phyloP scores from a whole-genome alignment of 2,888 invertebrate species.

The Bellardia pandia region DNA sequence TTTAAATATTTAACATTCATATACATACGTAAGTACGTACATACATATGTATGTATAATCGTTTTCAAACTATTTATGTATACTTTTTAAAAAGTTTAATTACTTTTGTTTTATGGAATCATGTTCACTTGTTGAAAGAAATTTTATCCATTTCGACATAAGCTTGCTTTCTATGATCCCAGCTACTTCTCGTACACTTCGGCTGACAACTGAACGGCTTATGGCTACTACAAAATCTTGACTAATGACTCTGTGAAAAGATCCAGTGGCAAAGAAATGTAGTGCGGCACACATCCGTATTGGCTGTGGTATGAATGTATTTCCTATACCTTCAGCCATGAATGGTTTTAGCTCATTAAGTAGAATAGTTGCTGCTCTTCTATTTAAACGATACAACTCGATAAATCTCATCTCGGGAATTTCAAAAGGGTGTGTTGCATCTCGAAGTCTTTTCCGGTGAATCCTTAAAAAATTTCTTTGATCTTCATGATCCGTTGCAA shows the following conservation, averaged over 20 bases:
- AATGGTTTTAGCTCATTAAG: background rate
- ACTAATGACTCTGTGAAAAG: background rate
- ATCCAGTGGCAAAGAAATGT: no score
- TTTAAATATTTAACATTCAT: no score
- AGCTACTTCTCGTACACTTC: background rate
- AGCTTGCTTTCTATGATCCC: background rate
- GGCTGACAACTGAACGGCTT: background rate
- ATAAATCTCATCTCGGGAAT: no score
- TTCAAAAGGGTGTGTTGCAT: conserved; percentile 22
- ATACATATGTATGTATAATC: no score
- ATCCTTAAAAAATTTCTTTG: conserved; percentile 7
- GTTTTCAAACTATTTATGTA: no score
- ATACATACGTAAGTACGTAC: background rate
- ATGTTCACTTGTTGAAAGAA: background rate
- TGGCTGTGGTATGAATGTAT: no score
- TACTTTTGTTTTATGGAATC: conserved; percentile 1
- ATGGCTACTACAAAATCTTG: background rate
- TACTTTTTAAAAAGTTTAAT: background rate
- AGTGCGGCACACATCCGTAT: no score
- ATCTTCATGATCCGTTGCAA: background rate
- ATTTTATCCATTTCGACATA: conserved; percentile 12
- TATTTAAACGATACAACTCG: no score
- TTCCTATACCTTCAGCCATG: no score
- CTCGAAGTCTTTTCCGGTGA: background rate
- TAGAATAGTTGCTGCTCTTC: no score